phyloP scores from a whole-genome alignment of 2,797 vertebrate species.

The Bovichtus diacanthus region DNA sequence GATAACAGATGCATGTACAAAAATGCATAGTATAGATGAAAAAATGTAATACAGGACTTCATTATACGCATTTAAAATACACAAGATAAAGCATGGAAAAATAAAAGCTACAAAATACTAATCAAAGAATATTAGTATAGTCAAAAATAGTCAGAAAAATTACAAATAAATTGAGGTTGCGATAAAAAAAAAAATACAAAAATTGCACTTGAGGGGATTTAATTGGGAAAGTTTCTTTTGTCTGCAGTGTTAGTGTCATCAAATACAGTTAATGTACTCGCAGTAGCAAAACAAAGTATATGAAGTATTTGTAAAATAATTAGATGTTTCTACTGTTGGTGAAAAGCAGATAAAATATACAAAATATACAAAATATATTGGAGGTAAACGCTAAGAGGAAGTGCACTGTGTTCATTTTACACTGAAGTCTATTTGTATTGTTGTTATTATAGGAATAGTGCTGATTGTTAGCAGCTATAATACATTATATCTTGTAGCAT shows the following conservation, averaged over 20 bases:
- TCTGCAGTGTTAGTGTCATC: not conserved
- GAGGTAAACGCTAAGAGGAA: not conserved
- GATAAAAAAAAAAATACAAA: no score
- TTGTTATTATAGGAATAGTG: no score
- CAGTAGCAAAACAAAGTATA: not conserved
- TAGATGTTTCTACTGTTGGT: not conserved
- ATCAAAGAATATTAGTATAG: no score
- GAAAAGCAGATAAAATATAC: not conserved
- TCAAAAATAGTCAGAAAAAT: not conserved
- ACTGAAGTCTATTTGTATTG: no score
- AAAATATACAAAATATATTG: not conserved
- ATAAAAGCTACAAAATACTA: not conserved
- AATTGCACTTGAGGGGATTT: not conserved
- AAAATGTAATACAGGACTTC: not conserved
- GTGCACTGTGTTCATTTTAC: no score
- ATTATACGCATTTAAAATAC: not conserved
- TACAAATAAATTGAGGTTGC: not conserved
- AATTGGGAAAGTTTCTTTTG: not conserved
- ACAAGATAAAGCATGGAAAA: not conserved
- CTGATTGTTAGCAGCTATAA: no score
- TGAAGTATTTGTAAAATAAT: not conserved
- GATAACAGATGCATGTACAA: not conserved
- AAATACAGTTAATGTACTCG: not conserved
- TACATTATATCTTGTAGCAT: slow-evolving; percentile 2
- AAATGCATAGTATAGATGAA: not conserved